Evolutionary conservation across 2,797 vertebrate species (phyloP).

Genomic region (Otolemur crassicaudatus): DNA sequence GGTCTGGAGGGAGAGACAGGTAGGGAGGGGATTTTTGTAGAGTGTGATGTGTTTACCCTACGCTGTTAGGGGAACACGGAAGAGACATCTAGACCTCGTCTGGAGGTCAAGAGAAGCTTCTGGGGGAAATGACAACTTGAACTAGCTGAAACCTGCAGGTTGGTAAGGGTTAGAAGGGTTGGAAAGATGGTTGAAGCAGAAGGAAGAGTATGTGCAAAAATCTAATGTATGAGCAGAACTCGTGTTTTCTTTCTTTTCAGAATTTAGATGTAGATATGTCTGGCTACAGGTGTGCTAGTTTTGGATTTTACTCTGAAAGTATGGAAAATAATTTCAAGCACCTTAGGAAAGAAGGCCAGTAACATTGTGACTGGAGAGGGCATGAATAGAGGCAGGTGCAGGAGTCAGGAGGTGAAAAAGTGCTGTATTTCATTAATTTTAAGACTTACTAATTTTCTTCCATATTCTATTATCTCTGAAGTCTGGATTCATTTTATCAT

Average conservation of each 20-base stretch:
- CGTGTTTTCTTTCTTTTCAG: background rate
- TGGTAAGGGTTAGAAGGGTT: background rate
- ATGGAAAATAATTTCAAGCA: constrained; percentile 27
- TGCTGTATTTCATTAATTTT: background rate
- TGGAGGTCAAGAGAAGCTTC: background rate
- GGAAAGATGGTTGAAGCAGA: background rate
- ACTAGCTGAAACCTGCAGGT: background rate
- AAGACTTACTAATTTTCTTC: background rate
- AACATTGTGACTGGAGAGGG: background rate
- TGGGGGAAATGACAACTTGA: constrained; percentile 25
- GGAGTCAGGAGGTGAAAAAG: background rate
- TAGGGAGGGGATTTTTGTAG: background rate
- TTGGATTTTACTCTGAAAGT: background rate
- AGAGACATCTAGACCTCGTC: background rate
- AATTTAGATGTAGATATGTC: background rate
- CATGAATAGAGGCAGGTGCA: background rate
- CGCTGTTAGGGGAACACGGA: background rate
- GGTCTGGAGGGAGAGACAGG: background rate
- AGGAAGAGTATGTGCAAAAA: background rate
- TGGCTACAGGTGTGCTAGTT: background rate
- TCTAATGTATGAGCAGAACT: background rate
- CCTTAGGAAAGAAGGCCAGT: background rate
- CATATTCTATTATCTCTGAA: background rate
- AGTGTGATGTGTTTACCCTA: background rate
- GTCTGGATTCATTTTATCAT: background rate